Evolutionary conservation across 1,140 invertebrate genomes (phyloP), one percentile per base, ranked within the genome.

Genomic region (Eufriesea mexicana): DNA sequence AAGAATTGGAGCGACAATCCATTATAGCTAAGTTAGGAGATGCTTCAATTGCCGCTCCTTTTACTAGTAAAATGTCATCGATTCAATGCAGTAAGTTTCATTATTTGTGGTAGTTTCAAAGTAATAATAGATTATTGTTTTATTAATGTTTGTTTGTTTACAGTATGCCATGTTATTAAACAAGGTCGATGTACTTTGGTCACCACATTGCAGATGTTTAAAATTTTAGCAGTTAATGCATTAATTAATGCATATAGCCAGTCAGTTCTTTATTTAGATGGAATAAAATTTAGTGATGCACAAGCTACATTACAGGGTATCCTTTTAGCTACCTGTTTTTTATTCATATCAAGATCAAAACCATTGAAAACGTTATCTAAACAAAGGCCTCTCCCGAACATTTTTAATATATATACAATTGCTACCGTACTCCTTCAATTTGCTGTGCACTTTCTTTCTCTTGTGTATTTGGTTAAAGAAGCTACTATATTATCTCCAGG

Each of bases 121-220:
- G 25, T 0, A 59, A 42, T 51, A 20, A 9, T 9, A 35, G 28
- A 35, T 62, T 25, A 35, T 28, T 47, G 45, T 62, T 9, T 47
- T 75, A 70, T 20, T 28, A 59, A 45, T 88, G 14, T 64, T 5
- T n/a, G 82, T 88, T 82, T 86, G 76, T 84, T 95, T 95, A 80
- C 95, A 99, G 98, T 99, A 91, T 99, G 98, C 91, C 98, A 99
- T 93, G 98, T 99, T 42, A 99, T 99, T 85, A 99, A 99, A 92
- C 99, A 99, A 95, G 99, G 99, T 9, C 96, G 99, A 55, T 99
- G 99, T 93, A 99, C 99, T 0, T 94, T 99, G 59, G 99, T 99
- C 0, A 99, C 99, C 2, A 99, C 99, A 0, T 95, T 99, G 61
- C 99, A 99, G 94, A 99, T 99, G 99, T 99, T 99, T 94, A 99